Base-by-base conservation (phyloP, 2,797 vertebrate species). In the Phrynocephalus guinanensis region DNA sequence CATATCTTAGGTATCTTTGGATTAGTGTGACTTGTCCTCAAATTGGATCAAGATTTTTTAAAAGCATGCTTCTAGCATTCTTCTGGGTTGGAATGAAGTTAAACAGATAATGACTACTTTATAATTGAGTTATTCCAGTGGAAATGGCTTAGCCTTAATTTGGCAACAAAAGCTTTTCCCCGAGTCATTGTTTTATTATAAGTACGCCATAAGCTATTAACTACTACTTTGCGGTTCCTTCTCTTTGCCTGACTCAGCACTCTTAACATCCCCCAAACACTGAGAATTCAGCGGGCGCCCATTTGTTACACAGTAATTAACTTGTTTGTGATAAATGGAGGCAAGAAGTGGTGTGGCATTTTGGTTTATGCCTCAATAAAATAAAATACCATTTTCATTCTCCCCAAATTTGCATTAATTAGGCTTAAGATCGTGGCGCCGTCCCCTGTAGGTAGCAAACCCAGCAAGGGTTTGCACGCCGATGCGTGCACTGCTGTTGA, bases 311-410 rank as follows among this genome's bases (percentile, higher is more conserved):
- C 90, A 90, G 93, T 96, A 96, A 97, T 97, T 97, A 97, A 97
- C 95, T 96, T 96, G 95, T 96, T 96, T 96, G 95, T 97, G 96
- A 97, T 96, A 95, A 96, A 97, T 97, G 96, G 92, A 92, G 93
- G 92, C 94, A 93, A 92, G 93, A 97, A 96, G 96, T 96, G 96
- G 95, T 93, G 72, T 75, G 96, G 92, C 96, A 96, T 97, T 97
- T 96, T 97, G 95, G 93, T 96, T 96, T 96, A 96, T 94, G 94
- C 96, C 93, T 95, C 94, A 96, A 95, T 95, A 96, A 96, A 79
- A 48, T 79, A 81, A 38, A 38, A 50, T 26, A 95, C 92, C 93
- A 93, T 95, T 95, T 96, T 93, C 95, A 94, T 96, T 96, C 90
- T 92, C 90, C 94, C 87, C 96, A 95, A 94, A 91, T 94, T 93